A percentile compares a stretch with the other conserved stretches of the same genome.
These are phyloP conservation scores for Monochamus alternatus DNA, from an alignment of 2,888 invertebrate species.

Conservation along the genomic window DNA sequence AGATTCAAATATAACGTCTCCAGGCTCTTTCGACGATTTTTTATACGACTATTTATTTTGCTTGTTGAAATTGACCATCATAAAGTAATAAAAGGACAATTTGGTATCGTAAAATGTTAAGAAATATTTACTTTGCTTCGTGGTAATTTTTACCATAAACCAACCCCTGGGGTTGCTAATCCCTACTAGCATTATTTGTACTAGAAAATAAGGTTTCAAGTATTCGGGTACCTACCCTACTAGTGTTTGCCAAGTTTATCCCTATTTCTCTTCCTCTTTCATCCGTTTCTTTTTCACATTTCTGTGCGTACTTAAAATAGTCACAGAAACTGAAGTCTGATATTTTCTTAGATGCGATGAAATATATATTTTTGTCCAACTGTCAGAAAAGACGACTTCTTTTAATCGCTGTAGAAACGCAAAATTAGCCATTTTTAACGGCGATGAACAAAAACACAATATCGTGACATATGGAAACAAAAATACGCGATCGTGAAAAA, in stretches of 20 bases:
- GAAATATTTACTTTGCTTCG: slow-evolving; percentile 13
- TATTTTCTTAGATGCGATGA: no score
- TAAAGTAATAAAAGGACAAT: slow-evolving; percentile 20
- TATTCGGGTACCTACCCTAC: slow-evolving; percentile 16
- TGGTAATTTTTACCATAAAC: slow-evolving; percentile 16
- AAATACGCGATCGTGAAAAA: no score
- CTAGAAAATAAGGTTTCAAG: slow-evolving; percentile 15
- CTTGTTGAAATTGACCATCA: background rate
- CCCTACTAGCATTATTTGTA: slow-evolving; percentile 20
- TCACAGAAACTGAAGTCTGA: no score
- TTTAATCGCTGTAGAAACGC: no score
- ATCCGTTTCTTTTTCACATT: no score
- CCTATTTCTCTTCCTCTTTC: background rate
- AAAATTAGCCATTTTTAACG: no score
- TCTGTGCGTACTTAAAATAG: no score
- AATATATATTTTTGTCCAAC: no score
- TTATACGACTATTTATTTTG: background rate
- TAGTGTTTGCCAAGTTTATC: background rate
- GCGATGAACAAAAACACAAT: no score
- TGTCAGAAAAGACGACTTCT: no score
- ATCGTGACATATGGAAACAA: no score
- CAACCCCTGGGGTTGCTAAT: slow-evolving; percentile 15
- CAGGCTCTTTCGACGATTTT: background rate
- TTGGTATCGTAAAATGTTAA: slow-evolving; percentile 10
- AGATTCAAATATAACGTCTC: no score